phyloP scores from a whole-genome alignment of 37 sponge, comb jelly and placozoan species.

The Agelas oroides region DNA sequence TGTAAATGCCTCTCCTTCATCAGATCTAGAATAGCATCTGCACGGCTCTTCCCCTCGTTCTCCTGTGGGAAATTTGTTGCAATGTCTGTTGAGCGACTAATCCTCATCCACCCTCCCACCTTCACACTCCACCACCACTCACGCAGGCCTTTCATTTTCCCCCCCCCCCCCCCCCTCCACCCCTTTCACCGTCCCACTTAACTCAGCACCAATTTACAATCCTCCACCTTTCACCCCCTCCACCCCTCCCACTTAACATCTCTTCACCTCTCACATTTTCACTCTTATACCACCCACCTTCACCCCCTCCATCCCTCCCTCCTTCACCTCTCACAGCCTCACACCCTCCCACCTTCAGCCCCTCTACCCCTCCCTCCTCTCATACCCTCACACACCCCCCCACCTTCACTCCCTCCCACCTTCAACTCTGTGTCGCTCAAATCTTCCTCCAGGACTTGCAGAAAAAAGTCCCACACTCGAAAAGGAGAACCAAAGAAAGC shows the following conservation, averaged over 20 bases:
- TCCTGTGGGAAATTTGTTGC: not conserved
- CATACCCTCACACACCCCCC: too few relatives aligned
- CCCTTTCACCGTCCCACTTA: conserved; percentile 18
- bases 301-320: conserved; percentile 22
- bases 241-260: too few relatives aligned
- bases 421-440: conserved; percentile 20
- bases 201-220: not conserved
- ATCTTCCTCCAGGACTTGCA: conserved; percentile 26
- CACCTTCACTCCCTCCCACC: conserved; percentile 20
- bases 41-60: conserved; percentile 20
- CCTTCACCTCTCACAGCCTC: conserved; percentile 2
- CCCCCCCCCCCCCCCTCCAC: not conserved
- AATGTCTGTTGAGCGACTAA: too few relatives aligned
- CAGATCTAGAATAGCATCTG: conserved; percentile 59
- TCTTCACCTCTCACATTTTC: too few relatives aligned
- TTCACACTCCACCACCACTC: conserved; percentile 18
- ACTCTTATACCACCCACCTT: too few relatives aligned
- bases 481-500: conserved; percentile 92
- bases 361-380: conserved; percentile 20
- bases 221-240: too few relatives aligned
- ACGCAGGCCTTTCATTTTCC: not conserved
- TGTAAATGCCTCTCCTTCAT: conserved; percentile 67
- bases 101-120: too few relatives aligned
- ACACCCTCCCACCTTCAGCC: not conserved
- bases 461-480: conserved; percentile 72